phyloP scores from a whole-genome alignment of 1,140 invertebrate genomes.

The Atta colombica region DNA sequence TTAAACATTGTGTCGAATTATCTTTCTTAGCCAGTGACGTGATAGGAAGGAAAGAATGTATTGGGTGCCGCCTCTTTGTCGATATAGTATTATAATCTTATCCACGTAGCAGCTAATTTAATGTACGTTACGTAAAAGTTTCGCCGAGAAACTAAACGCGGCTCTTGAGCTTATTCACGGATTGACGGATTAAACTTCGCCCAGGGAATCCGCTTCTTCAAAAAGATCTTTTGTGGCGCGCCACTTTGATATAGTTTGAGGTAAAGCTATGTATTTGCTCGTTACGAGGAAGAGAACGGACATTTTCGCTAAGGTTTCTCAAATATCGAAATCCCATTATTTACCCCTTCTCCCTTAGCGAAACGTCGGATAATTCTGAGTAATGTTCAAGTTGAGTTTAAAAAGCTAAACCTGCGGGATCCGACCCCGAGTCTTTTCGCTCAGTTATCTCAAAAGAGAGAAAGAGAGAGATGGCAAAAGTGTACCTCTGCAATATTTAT shows the following conservation, averaged over 20 bases:
- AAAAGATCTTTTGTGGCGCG: conserved; percentile 33
- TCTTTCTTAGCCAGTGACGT: conserved; percentile 63
- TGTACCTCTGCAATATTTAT: conserved; percentile 46
- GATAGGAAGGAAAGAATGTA: neutral
- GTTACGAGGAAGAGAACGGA: conserved; percentile 32
- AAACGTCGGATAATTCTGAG: conserved; percentile 44
- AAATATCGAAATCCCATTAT: conserved; percentile 54
- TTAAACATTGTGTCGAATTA: conserved; percentile 72
- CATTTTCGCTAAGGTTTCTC: conserved; percentile 61
- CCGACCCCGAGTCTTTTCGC: conserved; percentile 3
- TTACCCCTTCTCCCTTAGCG: conserved; percentile 5
- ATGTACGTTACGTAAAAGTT: conserved; percentile 71
- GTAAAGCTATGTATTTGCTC: conserved; percentile 42
- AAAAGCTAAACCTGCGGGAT: conserved; percentile 43
- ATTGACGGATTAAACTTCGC: conserved; percentile 68
- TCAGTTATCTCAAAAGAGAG: neutral
- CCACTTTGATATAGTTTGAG: conserved; percentile 44
- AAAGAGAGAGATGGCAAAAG: neutral
- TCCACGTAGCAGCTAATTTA: conserved; percentile 67
- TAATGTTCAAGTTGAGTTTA: conserved; percentile 23
- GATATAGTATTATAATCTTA: conserved; percentile 49
- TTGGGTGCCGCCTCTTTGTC: neutral
- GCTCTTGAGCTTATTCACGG: conserved; percentile 47
- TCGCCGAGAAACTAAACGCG: conserved; percentile 65
- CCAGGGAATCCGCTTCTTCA: conserved; percentile 24